Percentiles rank a stretch among this genome's conserved stretches.
Evolutionary conservation across 2,113 vertebrate genomes (phyloP).

Genomic region (Petromus typicus): DNA sequence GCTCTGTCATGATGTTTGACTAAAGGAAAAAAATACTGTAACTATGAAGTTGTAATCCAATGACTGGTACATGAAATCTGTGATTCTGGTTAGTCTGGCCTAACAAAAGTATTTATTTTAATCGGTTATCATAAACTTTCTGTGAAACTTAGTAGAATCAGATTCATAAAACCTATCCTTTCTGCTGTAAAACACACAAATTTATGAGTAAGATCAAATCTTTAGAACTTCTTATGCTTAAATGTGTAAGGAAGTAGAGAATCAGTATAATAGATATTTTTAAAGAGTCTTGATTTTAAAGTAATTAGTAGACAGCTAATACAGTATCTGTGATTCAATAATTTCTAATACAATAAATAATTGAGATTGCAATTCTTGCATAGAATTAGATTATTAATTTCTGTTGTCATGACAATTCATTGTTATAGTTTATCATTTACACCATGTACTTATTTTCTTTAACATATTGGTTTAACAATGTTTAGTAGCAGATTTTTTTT

Average conservation of each 20-base stretch:
- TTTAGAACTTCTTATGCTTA: background rate
- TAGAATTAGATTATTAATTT: background rate
- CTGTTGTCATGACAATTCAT: background rate
- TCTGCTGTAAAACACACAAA: background rate
- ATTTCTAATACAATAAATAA: background rate
- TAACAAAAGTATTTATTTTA: constrained; percentile 1
- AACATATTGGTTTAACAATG: background rate
- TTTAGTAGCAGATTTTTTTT: background rate
- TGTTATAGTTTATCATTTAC: background rate
- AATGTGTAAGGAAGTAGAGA: background rate
- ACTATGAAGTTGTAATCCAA: background rate
- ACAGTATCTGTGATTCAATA: background rate
- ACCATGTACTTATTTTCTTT: background rate
- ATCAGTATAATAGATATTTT: background rate
- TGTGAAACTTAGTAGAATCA: background rate
- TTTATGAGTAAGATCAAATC: background rate
- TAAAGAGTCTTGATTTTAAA: background rate
- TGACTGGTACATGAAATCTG: background rate
- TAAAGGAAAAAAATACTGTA: background rate
- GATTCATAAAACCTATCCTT: background rate
- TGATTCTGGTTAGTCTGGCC: background rate
- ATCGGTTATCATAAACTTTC: background rate
- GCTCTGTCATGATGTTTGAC: background rate
- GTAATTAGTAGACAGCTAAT: background rate
- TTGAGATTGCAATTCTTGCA: background rate